These are phyloP conservation scores for Drepanosiphum platanoidis DNA, from an alignment of 2,888 invertebrate species.

Conservation along the genomic window DNA sequence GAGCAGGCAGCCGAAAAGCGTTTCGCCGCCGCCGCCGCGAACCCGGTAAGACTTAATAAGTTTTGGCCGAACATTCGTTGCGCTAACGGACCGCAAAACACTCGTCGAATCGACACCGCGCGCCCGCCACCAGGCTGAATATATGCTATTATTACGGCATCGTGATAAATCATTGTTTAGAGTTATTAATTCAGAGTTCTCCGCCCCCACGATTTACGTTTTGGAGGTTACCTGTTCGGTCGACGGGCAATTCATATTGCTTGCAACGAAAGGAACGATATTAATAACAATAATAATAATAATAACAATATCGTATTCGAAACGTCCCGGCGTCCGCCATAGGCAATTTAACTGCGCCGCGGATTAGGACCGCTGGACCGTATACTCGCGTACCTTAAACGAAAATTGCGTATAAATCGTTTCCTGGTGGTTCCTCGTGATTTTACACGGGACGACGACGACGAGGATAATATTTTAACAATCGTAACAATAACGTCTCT, in stretches of 20 bases:
- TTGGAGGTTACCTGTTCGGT: background rate
- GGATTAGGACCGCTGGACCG: slow-evolving; percentile 50
- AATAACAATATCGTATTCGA: slow-evolving; percentile 2
- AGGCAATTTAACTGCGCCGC: slow-evolving; percentile 49
- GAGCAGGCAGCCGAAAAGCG: background rate
- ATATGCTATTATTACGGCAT: background rate
- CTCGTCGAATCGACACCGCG: background rate
- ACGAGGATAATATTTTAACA: background rate
- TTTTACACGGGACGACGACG: background rate
- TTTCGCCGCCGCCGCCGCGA: background rate
- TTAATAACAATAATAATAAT: slow-evolving; percentile 35
- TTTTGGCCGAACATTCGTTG: background rate
- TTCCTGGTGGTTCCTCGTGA: background rate
- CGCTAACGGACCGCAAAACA: background rate
- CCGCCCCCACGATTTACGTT: background rate
- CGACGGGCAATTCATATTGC: background rate
- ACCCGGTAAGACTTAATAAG: background rate
- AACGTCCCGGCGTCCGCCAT: slow-evolving; percentile 43
- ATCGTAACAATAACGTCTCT: background rate
- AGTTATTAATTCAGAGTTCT: background rate
- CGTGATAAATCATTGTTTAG: background rate
- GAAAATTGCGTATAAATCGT: background rate
- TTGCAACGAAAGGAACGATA: background rate
- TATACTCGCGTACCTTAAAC: background rate
- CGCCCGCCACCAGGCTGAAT: background rate